Base-by-base conservation (phyloP, 2,113 vertebrate species). In the Nothobranchius kuhntae region DNA sequence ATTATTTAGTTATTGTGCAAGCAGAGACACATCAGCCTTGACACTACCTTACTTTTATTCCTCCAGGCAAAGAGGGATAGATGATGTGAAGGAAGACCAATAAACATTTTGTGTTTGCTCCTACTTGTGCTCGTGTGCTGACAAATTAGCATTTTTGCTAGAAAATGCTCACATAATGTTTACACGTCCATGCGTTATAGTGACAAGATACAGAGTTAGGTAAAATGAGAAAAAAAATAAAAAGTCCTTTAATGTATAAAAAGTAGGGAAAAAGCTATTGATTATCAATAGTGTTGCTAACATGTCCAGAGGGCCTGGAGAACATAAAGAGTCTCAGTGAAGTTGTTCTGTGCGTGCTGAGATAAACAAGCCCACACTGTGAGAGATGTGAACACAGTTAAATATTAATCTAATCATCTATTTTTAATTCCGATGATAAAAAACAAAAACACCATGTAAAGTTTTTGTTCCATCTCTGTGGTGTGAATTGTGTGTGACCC, bases 251-350 rank as follows among this genome's bases (percentile, higher is more conserved):
- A 70, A 83, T 81, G 74, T 69, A 47, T 48, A 70, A 73, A 66
- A 65, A 59, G 65, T 53, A 30, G 59, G 56, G 61, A 62, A 84
- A 17, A 74, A 79, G 53, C 57, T 59, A 87, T 89, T 83, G 77
- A 82, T 89, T 83, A 84, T 71, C 68, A 82, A 73, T 86, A 75
- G 47, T 30, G 61, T 40, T 57, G 51, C 47, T 67, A 71, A 78
- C 65, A 68, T 80, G 66, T 78, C 84, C 74, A 56, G 71, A 73
- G 74, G 82, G 82, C 53, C 61, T 65, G 7, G 54, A 71, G 35
- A 71, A 80, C 77, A 80, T 15, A 57, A 58, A 61, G 64, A 24
- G 52, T 57, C 53, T 73, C 21, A 14, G 15, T 42, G 47, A 55
- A 59, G 45, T 58, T 74, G 42, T 59, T 48, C 46, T 68, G 44